A percentile compares a stretch with the other conserved stretches of the same genome.
These are phyloP conservation scores for Lacanobia oleracea DNA, from an alignment of 2,888 invertebrate genomes.

Conservation along the genomic window DNA sequence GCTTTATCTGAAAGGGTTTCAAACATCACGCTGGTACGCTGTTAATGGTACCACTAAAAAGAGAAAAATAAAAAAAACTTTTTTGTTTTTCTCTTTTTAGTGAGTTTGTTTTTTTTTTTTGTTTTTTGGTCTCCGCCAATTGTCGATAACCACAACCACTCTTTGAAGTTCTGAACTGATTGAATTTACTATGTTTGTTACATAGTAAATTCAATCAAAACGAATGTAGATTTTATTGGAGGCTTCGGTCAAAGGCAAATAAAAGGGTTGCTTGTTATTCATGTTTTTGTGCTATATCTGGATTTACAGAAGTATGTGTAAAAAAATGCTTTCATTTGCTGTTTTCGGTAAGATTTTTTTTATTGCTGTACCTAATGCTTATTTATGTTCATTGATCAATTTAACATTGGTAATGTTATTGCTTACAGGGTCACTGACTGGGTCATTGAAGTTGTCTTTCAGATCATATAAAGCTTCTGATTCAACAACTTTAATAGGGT, in stretches of 20 bases:
- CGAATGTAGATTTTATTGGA: slow-evolving; percentile 11
- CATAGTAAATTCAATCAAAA: no score
- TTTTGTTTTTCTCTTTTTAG: no score
- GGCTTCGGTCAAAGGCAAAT: slow-evolving; percentile 6
- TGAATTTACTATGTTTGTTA: slow-evolving; percentile 32
- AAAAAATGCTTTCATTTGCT: not conserved
- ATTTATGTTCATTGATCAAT: not conserved
- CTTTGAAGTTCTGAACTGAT: slow-evolving; percentile 30
- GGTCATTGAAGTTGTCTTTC: no score
- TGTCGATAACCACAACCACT: slow-evolving; percentile 12
- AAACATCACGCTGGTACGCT: no score
- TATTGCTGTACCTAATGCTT: no score
- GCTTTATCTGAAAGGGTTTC: no score
- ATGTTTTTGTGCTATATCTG: slow-evolving; percentile 11
- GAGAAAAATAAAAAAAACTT: no score
- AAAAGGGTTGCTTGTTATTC: slow-evolving; percentile 37
- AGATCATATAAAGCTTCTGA: no score
- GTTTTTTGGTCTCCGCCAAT: slow-evolving; percentile 1
- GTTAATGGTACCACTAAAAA: no score
- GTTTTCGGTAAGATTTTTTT: not conserved
- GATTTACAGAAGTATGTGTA: slow-evolving; percentile 8
- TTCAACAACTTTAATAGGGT: no score
- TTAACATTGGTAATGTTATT: not conserved
- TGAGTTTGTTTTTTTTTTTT: no score
- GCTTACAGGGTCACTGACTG: not conserved